Conservation (phyloP, 2,113 vertebrate species). For the Dolichotis patagonum region DNA sequence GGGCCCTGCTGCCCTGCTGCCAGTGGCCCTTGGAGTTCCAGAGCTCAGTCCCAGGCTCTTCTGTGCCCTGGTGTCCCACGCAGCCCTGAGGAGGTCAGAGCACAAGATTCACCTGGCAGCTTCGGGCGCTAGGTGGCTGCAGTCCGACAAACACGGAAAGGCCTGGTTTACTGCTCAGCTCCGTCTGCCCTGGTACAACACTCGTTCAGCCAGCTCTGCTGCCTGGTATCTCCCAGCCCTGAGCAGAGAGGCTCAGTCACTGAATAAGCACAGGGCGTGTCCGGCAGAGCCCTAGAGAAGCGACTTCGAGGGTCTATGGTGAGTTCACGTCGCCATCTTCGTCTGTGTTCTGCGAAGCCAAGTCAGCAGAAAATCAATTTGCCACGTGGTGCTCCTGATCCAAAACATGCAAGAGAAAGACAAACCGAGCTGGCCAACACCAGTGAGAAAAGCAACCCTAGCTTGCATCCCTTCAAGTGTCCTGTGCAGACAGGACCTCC, state of each 20-base stretch:
- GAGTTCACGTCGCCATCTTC: no score
- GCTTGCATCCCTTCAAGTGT: not conserved
- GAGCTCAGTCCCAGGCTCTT: not conserved
- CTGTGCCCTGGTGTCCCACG: not conserved
- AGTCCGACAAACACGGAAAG: not conserved
- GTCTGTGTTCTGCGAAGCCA: not conserved
- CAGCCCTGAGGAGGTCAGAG: not conserved
- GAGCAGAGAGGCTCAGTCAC: not conserved
- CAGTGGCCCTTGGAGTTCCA: not conserved
- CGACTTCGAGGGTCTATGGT: no score
- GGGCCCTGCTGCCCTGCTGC: not conserved
- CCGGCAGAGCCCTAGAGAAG: not conserved
- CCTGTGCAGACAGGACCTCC: not conserved
- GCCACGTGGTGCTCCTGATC: not conserved
- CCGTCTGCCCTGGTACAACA: not conserved
- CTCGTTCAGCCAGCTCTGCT: not conserved
- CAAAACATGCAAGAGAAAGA: not conserved
- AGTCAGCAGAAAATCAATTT: not conserved
- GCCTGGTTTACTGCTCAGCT: not conserved
- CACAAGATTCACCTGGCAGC: no score
- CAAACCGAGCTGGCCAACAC: not conserved
- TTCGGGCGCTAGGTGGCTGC: not conserved
- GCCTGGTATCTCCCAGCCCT: not conserved
- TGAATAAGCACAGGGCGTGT: not conserved
- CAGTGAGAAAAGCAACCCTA: no score